Conservation (phyloP, 1,140 invertebrate genomes). For the Drosophila kepulauana region DNA sequence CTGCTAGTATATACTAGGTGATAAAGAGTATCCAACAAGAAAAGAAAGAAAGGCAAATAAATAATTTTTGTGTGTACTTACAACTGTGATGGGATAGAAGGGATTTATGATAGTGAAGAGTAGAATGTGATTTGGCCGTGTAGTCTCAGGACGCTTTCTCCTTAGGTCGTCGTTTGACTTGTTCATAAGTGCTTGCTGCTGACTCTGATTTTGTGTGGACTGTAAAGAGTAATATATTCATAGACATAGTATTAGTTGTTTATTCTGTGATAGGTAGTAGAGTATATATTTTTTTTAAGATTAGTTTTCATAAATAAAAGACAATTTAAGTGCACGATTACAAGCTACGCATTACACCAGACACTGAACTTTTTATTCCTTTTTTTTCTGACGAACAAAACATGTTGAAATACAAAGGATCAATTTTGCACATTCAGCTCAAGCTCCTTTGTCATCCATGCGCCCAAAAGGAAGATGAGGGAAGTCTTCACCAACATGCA, state of each 20-base stretch:
- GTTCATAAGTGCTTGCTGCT: constrained; percentile 83
- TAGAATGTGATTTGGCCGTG: constrained; percentile 95
- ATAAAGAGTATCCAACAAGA: not conserved
- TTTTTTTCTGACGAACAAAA: not conserved
- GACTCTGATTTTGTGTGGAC: constrained; percentile 83
- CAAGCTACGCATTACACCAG: not conserved
- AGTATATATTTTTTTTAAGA: not conserved
- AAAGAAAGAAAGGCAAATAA: constrained; percentile 12
- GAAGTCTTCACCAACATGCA: constrained; percentile 28
- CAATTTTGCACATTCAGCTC: constrained; percentile 2
- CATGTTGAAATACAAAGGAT: not conserved
- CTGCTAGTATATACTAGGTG: constrained; percentile 1
- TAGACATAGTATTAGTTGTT: constrained; percentile 47
- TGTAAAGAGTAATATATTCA: constrained; percentile 73
- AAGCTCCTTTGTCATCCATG: constrained; percentile 20
- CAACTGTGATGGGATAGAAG: constrained; percentile 99
- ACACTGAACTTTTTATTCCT: not conserved
- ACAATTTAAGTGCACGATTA: not conserved
- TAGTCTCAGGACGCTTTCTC: constrained; percentile 88
- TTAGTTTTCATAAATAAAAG: constrained; percentile 17
- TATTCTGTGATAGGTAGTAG: not conserved
- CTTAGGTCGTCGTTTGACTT: constrained; percentile 87
- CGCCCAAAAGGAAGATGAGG: constrained; percentile 18
- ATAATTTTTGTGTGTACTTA: constrained; percentile 88
- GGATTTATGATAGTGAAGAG: constrained; percentile 98